Percentiles rank a stretch among this genome's conserved stretches.
These are phyloP conservation scores for Morinoia aosen DNA, from an alignment of 2,888 invertebrate genomes.

Conservation along the genomic window DNA sequence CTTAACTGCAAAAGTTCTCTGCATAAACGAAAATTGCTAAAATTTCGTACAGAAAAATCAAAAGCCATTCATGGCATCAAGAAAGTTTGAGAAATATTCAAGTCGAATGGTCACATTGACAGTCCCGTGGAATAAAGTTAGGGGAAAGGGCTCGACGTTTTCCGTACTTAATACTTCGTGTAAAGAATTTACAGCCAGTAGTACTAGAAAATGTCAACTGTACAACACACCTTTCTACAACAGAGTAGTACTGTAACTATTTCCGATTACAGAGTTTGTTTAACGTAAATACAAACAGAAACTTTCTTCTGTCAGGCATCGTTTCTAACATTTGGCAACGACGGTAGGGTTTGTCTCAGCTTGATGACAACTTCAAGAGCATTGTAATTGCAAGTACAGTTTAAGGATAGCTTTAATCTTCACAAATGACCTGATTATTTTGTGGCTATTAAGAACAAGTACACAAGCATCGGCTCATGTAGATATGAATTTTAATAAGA, in stretches of 20 bases:
- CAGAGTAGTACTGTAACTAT: not conserved
- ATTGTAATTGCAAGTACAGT: too few species aligned
- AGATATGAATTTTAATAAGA: too few species aligned
- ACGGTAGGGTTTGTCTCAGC: too few species aligned
- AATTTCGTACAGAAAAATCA: not conserved
- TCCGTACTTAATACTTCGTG: not conserved
- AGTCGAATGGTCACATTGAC: not conserved
- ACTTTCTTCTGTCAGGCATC: not conserved
- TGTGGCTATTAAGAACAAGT: too few species aligned
- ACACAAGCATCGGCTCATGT: too few species aligned
- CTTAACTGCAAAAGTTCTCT: not conserved
- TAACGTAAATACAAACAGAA: not conserved
- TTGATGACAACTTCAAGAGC: too few species aligned
- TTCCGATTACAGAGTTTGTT: not conserved
- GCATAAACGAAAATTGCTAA: not conserved
- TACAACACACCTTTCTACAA: not conserved
- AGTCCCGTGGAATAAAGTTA: not conserved
- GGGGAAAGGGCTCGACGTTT: not conserved
- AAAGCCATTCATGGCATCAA: not conserved
- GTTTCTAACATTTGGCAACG: too few species aligned
- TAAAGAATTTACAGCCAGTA: not conserved
- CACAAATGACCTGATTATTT: too few species aligned
- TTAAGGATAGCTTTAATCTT: too few species aligned
- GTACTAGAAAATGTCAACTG: not conserved
- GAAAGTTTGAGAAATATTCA: not conserved